Evolutionary conservation across 2,113 vertebrate genomes (phyloP).

Genomic region (Strix uralensis): DNA sequence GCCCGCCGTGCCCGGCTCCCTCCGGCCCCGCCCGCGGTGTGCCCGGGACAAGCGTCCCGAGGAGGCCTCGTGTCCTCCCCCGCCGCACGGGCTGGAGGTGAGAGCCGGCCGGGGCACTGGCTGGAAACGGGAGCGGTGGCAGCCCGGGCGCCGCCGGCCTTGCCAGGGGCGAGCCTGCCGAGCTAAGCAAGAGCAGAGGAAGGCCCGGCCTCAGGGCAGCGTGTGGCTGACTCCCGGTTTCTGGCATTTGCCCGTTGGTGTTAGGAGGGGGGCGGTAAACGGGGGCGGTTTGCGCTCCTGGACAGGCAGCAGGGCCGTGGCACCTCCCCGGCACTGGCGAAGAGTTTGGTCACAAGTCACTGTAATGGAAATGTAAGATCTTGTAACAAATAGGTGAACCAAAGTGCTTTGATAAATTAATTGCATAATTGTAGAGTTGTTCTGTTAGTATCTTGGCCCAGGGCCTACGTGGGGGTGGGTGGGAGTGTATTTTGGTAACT

Average conservation of each 20-base stretch:
- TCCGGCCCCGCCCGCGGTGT: background rate
- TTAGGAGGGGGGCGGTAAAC: too few relatives aligned
- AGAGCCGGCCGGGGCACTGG: background rate
- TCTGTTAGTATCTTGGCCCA: background rate
- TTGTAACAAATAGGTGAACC: background rate
- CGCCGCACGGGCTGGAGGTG: too few relatives aligned
- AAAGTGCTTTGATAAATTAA: background rate
- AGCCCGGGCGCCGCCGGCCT: too few relatives aligned
- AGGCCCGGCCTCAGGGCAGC: too few relatives aligned
- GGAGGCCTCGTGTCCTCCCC: background rate
- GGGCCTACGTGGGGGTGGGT: background rate
- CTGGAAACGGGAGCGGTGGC: background rate
- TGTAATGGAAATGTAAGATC: background rate
- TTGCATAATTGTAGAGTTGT: background rate
- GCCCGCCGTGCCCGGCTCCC: too few relatives aligned
- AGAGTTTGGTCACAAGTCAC: background rate
- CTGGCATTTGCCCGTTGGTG: background rate
- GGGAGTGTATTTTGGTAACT: background rate
- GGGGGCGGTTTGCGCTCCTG: rapidly evolving
- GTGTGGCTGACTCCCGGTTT: background rate
- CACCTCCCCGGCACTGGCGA: too few relatives aligned
- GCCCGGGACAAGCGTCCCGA: background rate
- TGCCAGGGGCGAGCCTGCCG: background rate
- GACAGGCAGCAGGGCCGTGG: rapidly evolving
- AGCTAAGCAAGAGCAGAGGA: background rate